Evolutionary conservation across 2,113 vertebrate species (phyloP).

Genomic region (Sinocyclocheilus anophthalmus): DNA sequence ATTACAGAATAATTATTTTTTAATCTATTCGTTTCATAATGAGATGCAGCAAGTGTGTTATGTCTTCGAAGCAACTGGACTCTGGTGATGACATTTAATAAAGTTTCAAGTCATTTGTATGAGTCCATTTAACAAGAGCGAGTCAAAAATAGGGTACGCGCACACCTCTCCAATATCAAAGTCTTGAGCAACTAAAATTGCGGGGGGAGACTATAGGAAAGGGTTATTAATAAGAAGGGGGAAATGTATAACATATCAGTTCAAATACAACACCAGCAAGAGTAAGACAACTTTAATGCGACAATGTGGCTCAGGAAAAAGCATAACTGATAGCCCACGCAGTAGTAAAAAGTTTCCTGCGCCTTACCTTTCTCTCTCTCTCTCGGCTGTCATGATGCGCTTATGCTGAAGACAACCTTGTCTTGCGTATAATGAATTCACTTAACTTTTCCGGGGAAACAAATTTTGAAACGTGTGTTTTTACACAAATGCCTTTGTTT

Average conservation of each 20-base stretch:
- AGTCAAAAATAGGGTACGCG: neutral
- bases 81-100: neutral
- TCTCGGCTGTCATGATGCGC: slow-evolving; percentile 79
- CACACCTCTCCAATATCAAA: neutral
- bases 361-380: slow-evolving; percentile 83
- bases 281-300: neutral
- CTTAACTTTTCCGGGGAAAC: neutral
- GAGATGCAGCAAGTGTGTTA: neutral
- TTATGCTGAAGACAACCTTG: neutral
- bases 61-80: neutral
- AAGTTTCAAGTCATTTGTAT: neutral
- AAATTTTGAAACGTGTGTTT: neutral
- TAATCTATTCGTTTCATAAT: neutral
- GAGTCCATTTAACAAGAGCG: neutral
- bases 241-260: neutral
- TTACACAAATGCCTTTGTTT: neutral
- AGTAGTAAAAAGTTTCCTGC: neutral
- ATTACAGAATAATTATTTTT: neutral
- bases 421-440: slow-evolving; percentile 3
- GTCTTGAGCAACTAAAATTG: neutral
- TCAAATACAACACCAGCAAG: neutral
- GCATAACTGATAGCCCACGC: neutral
- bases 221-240: neutral
- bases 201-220: neutral
- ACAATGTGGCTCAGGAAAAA: neutral